phyloP scores from a whole-genome alignment of 2,797 vertebrate species.

The Labeo calbasu region DNA sequence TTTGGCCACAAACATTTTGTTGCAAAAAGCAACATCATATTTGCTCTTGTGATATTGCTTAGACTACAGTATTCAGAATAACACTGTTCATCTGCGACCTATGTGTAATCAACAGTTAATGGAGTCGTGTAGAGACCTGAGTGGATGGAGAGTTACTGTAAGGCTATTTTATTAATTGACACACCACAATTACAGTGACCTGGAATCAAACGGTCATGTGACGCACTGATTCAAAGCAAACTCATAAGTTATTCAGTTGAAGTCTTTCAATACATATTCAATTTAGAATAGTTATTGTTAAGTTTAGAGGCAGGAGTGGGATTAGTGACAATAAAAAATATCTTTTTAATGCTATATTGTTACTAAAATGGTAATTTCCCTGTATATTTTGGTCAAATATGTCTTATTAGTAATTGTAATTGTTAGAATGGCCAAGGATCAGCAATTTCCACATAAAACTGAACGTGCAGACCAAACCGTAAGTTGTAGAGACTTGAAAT shows the following conservation, averaged over 20 bases:
- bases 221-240: background rate
- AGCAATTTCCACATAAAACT: too few relatives aligned
- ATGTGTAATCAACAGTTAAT: slow-evolving; percentile 42
- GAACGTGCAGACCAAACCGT: too few relatives aligned
- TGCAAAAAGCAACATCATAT: background rate
- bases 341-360: too few relatives aligned
- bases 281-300: too few relatives aligned
- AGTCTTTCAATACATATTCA: background rate
- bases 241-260: background rate
- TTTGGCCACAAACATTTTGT: background rate
- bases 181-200: slow-evolving; percentile 1
- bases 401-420: too few relatives aligned
- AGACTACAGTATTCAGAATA: background rate
- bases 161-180: background rate
- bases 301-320: too few relatives aligned
- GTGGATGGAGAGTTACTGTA: background rate
- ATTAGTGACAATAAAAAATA: too few relatives aligned
- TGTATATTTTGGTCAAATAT: too few relatives aligned
- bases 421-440: too few relatives aligned
- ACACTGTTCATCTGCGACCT: background rate
- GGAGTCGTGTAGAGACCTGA: background rate
- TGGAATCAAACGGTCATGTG: background rate
- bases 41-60: background rate
- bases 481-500: too few relatives aligned
- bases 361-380: too few relatives aligned